phyloP scores from a whole-genome alignment of 2,888 invertebrate species.

The Chymomyza procnemis region DNA sequence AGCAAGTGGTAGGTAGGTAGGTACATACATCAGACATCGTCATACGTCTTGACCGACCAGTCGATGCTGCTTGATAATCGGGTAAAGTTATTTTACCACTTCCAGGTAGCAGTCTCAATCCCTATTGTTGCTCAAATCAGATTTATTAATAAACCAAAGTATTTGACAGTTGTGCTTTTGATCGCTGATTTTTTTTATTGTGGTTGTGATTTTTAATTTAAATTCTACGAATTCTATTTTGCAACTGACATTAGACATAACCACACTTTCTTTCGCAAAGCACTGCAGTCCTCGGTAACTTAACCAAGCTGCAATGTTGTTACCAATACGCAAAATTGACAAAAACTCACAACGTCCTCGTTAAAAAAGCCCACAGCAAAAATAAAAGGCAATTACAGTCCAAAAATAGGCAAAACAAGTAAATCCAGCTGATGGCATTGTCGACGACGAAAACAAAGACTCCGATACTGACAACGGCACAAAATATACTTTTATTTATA shows the following conservation, averaged over 20 bases:
- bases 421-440: not conserved
- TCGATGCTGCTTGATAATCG: not conserved
- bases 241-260: too few relatives aligned
- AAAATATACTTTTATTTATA: not conserved
- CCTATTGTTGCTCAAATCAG: slow-evolving; percentile 9
- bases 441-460: not conserved
- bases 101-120: slow-evolving; percentile 62
- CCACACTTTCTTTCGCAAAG: too few relatives aligned
- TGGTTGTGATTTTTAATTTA: not conserved
- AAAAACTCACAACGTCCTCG: not conserved
- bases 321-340: not conserved
- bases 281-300: too few relatives aligned
- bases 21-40: too few relatives aligned
- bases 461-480: not conserved
- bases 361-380: not conserved
- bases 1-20: slow-evolving; percentile 9
- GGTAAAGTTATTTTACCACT: slow-evolving; percentile 45
- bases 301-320: too few relatives aligned
- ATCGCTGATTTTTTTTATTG: slow-evolving; percentile 17
- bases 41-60: too few relatives aligned
- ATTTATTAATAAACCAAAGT: slow-evolving; percentile 34
- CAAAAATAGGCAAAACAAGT: slow-evolving; percentile 61
- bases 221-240: too few relatives aligned
- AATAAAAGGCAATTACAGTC: slow-evolving; percentile 54
- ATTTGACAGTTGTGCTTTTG: slow-evolving; percentile 62